phyloP scores from a whole-genome alignment of 2,888 invertebrate genomes.

The Ectropis crepuscularia region DNA sequence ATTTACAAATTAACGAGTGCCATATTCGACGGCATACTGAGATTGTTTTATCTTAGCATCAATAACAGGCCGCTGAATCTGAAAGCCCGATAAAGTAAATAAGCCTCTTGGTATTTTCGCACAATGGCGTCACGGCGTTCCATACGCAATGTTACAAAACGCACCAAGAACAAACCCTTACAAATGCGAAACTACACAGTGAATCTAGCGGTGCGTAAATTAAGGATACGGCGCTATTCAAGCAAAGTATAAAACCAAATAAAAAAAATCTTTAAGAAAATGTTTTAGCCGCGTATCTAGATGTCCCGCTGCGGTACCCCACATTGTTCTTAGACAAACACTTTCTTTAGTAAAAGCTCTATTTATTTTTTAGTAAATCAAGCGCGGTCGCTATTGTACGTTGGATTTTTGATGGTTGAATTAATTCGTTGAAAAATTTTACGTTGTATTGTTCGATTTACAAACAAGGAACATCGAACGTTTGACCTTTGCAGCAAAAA shows the following conservation, averaged over 20 bases:
- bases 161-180: conserved; percentile 75
- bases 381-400: conserved; percentile 64
- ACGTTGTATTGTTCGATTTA: conserved; percentile 43
- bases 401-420: conserved; percentile 72
- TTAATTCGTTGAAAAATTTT: conserved; percentile 66
- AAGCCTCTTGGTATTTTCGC: conserved; percentile 50
- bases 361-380: conserved; percentile 74
- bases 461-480: conserved; percentile 44
- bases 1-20: neutral
- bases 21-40: neutral
- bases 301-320: conserved; percentile 80
- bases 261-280: conserved; percentile 74
- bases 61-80: conserved; percentile 31
- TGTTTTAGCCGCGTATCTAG: conserved; percentile 73
- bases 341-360: conserved; percentile 75
- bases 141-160: conserved; percentile 74
- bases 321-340: conserved; percentile 83
- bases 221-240: conserved; percentile 78
- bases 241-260: conserved; percentile 69
- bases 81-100: conserved; percentile 43
- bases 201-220: conserved; percentile 82
- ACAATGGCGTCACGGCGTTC: conserved; percentile 56
- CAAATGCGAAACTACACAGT: conserved; percentile 76
- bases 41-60: conserved; percentile 33
- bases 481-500: conserved; percentile 51